These are phyloP conservation scores for Rhinella marina DNA, from an alignment of 2,797 vertebrate genomes.

Conservation along the genomic window DNA sequence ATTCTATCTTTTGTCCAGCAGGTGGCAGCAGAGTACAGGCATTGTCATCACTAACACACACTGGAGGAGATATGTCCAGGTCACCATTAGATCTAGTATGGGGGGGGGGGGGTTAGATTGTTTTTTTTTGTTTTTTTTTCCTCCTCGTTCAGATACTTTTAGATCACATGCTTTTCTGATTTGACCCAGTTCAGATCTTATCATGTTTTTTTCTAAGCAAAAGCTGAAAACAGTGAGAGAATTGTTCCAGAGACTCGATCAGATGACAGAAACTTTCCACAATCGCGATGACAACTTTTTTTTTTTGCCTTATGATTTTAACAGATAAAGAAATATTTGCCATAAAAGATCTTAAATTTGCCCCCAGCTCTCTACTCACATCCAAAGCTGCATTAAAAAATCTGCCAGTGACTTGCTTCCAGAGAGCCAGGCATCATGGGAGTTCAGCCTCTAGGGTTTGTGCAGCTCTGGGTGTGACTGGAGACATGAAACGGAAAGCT, in stretches of 20 bases:
- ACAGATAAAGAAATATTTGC: background rate
- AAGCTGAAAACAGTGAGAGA: background rate
- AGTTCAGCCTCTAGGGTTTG: background rate
- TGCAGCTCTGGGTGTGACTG: background rate
- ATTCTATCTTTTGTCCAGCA: slow-evolving; percentile 10
- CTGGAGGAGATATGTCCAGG: background rate
- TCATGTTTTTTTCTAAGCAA: background rate
- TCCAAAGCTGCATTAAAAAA: background rate
- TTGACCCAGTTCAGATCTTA: background rate
- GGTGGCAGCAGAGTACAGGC: slow-evolving; percentile 11
- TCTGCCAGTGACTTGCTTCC: background rate
- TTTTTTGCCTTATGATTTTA: background rate
- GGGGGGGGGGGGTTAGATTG: background rate
- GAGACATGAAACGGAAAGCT: no score
- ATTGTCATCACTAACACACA: background rate
- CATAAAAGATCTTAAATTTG: background rate
- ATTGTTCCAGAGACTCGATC: background rate
- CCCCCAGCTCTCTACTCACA: background rate
- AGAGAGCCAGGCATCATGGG: background rate
- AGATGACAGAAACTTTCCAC: background rate
- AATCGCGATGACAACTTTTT: background rate
- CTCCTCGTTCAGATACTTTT: background rate
- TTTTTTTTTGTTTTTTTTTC: no score
- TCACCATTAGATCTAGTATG: background rate
- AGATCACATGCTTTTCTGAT: background rate